Evolutionary conservation across 1,140 invertebrate genomes (phyloP), one percentile per base, ranked within the genome.

Genomic region (Rhizoglyphus robini): DNA sequence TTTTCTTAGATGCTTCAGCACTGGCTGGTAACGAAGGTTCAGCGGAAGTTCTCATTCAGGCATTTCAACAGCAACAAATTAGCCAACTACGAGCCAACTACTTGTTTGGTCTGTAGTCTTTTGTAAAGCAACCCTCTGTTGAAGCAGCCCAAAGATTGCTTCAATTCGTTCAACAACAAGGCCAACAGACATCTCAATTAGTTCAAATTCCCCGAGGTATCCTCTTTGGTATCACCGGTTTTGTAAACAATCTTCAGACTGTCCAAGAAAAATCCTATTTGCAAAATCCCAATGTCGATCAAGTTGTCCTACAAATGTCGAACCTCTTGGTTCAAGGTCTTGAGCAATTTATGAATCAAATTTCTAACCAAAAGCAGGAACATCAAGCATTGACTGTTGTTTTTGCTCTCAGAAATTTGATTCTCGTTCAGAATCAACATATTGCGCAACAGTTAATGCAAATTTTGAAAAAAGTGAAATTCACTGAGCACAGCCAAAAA

Each of bases 1-100:
- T 67, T 1, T 65, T 66, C 23, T 36, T 29, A 2, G 66, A 67
- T 64, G 66, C 61, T n/a, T 41, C 59, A n/a, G 25, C 38, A 23
- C 29, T 67, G 60, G 32, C 63, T 34, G 61, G 46, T 29, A 65
- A 15, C 25, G 47, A 66, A 27, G 46, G 47, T 18, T 57, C 66
- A 20, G 20, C 58, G 2, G 20, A 64, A 34, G 25, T 64, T 2
- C 27, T 60, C 8, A 18, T 60, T 60, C 58, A 32, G 36, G 58
- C 58, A 34, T 60, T 34, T 32, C 15, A 60, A 46, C 15, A 60
- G 27, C 11, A 51, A 13, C 18, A 51, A 51, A 13, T 20, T 11
- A 5, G 25, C 4, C 48, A 27, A 51, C 48, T 25, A 51, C 31
- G 64, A 25, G 11, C 13, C 32, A 15, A 4, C 31, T 58, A 58